Evolutionary conservation across 2,113 vertebrate genomes (phyloP).

Genomic region (Lagopus muta): DNA sequence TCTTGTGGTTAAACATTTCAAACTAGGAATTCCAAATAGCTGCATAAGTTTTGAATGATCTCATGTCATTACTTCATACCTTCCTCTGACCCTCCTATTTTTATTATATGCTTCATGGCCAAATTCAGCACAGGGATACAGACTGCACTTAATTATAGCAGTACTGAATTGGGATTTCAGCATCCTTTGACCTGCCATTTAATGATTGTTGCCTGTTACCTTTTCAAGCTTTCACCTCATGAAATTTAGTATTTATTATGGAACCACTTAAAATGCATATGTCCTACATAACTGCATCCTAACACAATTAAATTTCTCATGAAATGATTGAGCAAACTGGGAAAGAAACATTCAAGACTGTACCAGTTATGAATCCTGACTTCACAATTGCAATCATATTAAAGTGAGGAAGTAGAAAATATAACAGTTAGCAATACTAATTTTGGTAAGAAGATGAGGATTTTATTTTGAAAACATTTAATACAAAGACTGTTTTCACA

Average conservation of each 20-base stretch:
- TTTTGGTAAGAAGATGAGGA: not conserved
- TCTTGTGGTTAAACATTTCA: not conserved
- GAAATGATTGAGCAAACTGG: not conserved
- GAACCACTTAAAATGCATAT: not conserved
- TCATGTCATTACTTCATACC: not conserved
- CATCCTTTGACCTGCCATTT: not conserved
- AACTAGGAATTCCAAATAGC: not conserved
- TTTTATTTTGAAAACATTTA: not conserved
- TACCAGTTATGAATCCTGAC: not conserved
- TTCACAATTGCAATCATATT: not conserved
- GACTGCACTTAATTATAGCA: not conserved
- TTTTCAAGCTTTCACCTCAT: not conserved
- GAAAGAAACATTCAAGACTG: not conserved
- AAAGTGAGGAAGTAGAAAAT: not conserved
- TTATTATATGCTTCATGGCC: not conserved
- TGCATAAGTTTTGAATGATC: not conserved
- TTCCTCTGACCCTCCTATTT: conserved; percentile 16
- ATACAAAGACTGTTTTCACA: fast-evolving
- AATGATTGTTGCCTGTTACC: not conserved
- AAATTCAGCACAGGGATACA: conserved; percentile 14
- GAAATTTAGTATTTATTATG: not conserved
- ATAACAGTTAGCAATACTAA: not conserved
- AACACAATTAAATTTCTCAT: not conserved
- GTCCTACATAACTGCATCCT: not conserved
- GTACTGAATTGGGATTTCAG: not conserved